Percentiles rank a stretch among this genome's conserved stretches.
Conservation (phyloP, 2,797 vertebrate species). For the Pseudocheirus occidentalis region DNA sequence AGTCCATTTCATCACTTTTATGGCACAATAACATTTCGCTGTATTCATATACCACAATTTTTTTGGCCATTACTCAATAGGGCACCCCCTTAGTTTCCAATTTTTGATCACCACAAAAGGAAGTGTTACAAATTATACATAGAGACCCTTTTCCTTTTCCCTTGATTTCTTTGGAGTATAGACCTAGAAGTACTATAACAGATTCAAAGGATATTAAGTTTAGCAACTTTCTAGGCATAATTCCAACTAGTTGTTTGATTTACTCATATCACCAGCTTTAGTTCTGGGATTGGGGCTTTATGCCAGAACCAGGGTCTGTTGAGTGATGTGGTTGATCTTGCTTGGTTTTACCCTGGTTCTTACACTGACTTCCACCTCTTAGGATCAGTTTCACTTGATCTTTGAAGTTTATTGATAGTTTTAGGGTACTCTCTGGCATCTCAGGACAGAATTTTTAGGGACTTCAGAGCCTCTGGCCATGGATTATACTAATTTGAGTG, state of each 20-base stretch:
- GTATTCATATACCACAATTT: background rate
- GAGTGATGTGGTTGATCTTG: background rate
- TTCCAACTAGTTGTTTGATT: background rate
- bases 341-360: background rate
- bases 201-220: background rate
- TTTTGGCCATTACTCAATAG: background rate
- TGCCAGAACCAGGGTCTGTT: background rate
- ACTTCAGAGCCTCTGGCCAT: background rate
- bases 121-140: background rate
- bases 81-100: background rate
- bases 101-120: background rate
- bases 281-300: background rate
- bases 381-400: background rate
- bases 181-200: background rate
- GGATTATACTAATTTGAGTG: background rate
- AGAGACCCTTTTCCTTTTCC: background rate
- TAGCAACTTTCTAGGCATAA: background rate
- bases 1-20: background rate
- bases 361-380: background rate
- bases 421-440: background rate
- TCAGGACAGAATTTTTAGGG: background rate
- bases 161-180: background rate
- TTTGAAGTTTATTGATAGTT: background rate
- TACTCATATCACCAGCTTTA: background rate
- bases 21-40: background rate